phyloP scores from a whole-genome alignment of 37 sponge, comb jelly and placozoan genomes.

The Dysidea cf. avara region DNA sequence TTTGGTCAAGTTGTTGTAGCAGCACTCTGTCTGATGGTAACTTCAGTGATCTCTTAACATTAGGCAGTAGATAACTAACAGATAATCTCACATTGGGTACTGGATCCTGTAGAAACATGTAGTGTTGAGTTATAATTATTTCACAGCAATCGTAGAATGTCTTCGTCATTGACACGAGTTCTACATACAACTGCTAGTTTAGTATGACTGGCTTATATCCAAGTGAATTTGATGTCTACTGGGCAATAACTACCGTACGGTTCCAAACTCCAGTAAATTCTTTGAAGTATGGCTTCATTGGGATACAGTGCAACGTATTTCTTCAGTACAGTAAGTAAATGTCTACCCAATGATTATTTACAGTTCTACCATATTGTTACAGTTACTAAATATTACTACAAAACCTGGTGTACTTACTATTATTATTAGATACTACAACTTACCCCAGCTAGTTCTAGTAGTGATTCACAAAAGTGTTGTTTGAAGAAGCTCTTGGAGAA shows the following conservation, averaged over 20 bases:
- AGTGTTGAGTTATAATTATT: neutral
- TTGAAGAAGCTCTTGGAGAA: slow-evolving; percentile 84
- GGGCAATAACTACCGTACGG: no score
- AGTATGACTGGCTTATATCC: no score
- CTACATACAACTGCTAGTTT: neutral
- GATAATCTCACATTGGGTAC: slow-evolving; percentile 57
- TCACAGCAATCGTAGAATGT: neutral
- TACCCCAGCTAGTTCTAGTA: slow-evolving; percentile 53
- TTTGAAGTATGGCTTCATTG: no score
- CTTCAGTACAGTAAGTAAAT: no score
- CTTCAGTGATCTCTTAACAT: slow-evolving; percentile 60
- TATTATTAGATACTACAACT: no score
- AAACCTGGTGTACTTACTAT: no score
- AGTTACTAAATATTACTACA: no score
- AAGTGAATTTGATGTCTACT: no score
- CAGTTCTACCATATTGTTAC: no score
- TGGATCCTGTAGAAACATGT: slow-evolving; percentile 38
- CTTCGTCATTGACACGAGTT: neutral
- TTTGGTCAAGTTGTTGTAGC: slow-evolving; percentile 55
- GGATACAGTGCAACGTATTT: no score
- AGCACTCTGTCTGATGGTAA: slow-evolving; percentile 41
- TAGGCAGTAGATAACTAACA: slow-evolving; percentile 46
- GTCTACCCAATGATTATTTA: no score
- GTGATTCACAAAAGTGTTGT: slow-evolving; percentile 43
- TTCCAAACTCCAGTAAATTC: no score